A percentile compares a stretch with the other conserved stretches of the same genome.
These are phyloP conservation scores for Eurytoma californica DNA, from an alignment of 2,888 invertebrate genomes.

Conservation along the genomic window DNA sequence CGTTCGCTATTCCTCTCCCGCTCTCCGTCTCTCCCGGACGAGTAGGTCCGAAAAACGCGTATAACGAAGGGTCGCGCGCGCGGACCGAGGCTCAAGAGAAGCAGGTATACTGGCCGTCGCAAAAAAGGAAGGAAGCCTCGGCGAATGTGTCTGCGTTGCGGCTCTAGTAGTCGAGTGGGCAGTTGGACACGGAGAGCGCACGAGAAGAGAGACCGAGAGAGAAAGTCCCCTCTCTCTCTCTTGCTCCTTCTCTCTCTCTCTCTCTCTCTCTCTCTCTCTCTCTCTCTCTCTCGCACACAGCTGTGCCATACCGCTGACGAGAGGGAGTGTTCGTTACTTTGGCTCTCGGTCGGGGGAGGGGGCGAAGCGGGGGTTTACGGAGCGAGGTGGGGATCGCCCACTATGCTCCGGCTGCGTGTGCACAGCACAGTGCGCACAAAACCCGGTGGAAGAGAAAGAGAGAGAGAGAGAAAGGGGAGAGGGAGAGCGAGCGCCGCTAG, in stretches of 20 bases:
- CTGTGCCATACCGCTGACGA: conserved; percentile 27
- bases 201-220: conserved; percentile 5
- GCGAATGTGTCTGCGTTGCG: no score
- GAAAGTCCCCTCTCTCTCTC: conserved; percentile 11
- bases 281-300: conserved; percentile 8
- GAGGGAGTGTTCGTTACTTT: conserved; percentile 38
- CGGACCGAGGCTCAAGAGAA: neutral
- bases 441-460: conserved; percentile 3
- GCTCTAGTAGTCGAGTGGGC: neutral
- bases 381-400: conserved; percentile 3
- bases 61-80: neutral
- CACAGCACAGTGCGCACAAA: conserved; percentile 2
- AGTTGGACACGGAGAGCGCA: neutral
- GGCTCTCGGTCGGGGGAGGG: conserved; percentile 13
- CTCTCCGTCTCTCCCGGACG: neutral
- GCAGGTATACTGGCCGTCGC: neutral
- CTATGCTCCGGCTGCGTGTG: neutral
- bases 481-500: neutral
- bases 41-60: neutral
- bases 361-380: conserved; percentile 26
- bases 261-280: neutral
- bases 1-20: no score
- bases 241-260: neutral
- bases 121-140: neutral
- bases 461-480: conserved; percentile 9